Evolutionary conservation across 2,888 invertebrate species (phyloP).

Genomic region (Leucophora obtusa): DNA sequence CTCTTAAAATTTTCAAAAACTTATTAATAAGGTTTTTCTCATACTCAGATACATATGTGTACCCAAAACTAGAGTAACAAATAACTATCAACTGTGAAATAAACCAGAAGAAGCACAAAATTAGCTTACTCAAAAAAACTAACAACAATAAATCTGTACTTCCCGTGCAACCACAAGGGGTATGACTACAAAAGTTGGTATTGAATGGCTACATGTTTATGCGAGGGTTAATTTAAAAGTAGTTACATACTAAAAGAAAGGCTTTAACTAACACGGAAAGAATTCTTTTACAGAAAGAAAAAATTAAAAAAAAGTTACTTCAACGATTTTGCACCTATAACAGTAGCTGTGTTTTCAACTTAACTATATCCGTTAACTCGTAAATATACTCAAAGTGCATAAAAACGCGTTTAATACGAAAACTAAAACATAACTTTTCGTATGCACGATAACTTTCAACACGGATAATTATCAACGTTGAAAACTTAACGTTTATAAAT

Average conservation of each 20-base stretch:
- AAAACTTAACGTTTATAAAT: too few species aligned
- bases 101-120: slow-evolving; percentile 45
- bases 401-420: too few species aligned
- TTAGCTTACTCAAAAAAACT: slow-evolving; percentile 41
- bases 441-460: too few species aligned
- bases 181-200: slow-evolving; percentile 29
- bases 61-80: background rate
- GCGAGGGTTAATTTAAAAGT: background rate
- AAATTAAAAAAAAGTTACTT: too few species aligned
- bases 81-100: slow-evolving; percentile 21
- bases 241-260: background rate
- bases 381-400: too few species aligned
- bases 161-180: background rate
- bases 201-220: background rate
- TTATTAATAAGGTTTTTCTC: slow-evolving; percentile 44
- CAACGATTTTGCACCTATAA: too few species aligned
- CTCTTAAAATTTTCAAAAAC: slow-evolving; percentile 38
- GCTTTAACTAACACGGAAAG: too few species aligned
- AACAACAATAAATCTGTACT: slow-evolving; percentile 44
- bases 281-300: too few species aligned
- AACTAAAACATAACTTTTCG: too few species aligned
- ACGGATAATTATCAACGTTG: too few species aligned
- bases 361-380: too few species aligned
- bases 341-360: too few species aligned
- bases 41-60: slow-evolving; percentile 2